Evolutionary conservation across 2,113 vertebrate genomes (phyloP).

Genomic region (Rhea americana): DNA sequence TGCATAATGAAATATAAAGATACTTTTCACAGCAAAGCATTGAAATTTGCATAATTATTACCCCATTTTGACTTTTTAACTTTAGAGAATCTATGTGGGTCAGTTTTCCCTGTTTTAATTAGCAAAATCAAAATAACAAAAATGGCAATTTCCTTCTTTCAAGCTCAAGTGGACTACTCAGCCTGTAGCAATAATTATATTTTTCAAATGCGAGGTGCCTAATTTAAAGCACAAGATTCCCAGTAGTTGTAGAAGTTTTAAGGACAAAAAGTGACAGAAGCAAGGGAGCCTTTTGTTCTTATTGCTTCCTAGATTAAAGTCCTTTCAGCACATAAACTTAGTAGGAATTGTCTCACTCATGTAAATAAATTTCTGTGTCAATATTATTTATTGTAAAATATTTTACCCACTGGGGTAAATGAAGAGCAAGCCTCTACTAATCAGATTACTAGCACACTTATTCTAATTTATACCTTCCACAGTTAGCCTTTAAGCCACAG

Average conservation of each 20-base stretch:
- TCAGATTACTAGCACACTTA: conserved; percentile 55
- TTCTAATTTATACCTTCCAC: conserved; percentile 69
- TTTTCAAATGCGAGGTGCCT: conserved; percentile 71
- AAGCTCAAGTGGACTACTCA: conserved; percentile 54
- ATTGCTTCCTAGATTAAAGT: neutral
- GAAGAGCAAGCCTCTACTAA: conserved; percentile 53
- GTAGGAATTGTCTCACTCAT: neutral
- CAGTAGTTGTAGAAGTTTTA: conserved; percentile 69
- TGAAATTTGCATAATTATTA: conserved; percentile 68
- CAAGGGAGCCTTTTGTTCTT: conserved; percentile 20
- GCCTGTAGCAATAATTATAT: conserved; percentile 76
- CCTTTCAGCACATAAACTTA: conserved; percentile 18
- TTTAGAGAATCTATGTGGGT: conserved; percentile 62
- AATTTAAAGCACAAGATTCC: conserved; percentile 70
- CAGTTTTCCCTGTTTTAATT: conserved; percentile 69
- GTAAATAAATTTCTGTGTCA: conserved; percentile 66
- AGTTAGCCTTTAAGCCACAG: conserved; percentile 62
- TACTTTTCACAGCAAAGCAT: conserved; percentile 10
- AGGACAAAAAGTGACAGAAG: conserved; percentile 46
- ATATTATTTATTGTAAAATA: conserved; percentile 70
- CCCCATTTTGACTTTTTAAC: conserved; percentile 71
- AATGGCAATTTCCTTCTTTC: conserved; percentile 64
- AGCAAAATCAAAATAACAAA: conserved; percentile 72
- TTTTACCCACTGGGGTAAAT: conserved; percentile 49
- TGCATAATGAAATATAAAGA: conserved; percentile 26